Evolutionary conservation across 2,113 vertebrate genomes (phyloP).

Genomic region (Cyprinodon tularosa): DNA sequence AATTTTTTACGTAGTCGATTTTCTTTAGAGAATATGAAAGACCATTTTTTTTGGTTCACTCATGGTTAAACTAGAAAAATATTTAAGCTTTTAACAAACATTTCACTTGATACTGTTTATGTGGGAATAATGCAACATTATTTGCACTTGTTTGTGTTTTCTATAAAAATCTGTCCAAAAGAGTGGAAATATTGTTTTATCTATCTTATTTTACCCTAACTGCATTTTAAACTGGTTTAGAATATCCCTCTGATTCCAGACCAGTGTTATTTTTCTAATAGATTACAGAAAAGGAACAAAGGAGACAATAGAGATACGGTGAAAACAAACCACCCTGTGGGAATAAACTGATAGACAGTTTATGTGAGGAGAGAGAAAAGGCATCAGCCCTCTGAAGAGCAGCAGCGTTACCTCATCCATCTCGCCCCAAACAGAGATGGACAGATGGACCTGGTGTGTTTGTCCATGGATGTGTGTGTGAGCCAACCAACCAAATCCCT

Average conservation of each 20-base stretch:
- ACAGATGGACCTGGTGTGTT: constrained; percentile 62
- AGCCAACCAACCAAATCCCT: constrained; percentile 55
- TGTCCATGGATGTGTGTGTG: constrained; percentile 25
- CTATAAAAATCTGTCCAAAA: not conserved
- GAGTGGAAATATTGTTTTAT: not conserved
- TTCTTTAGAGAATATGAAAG: too few species aligned
- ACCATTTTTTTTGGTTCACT: too few species aligned
- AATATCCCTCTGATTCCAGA: not conserved
- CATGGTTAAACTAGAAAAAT: too few species aligned
- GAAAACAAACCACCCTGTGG: not conserved
- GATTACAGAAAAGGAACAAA: not conserved
- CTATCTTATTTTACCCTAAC: not conserved
- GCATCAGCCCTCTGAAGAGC: constrained; percentile 29
- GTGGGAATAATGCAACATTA: not conserved
- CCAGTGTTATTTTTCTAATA: not conserved
- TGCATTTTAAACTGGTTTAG: not conserved
- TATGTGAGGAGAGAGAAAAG: constrained; percentile 18
- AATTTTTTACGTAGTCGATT: too few species aligned
- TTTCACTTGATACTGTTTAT: not conserved
- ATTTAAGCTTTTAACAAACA: not conserved
- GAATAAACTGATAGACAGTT: constrained; percentile 14
- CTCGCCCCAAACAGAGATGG: constrained; percentile 58
- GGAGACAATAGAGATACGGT: not conserved
- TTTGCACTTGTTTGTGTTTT: too few species aligned
- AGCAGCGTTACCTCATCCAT: constrained; percentile 70